Conservation (phyloP, 2,797 vertebrate genomes). For the Sebastiscus tertius region DNA sequence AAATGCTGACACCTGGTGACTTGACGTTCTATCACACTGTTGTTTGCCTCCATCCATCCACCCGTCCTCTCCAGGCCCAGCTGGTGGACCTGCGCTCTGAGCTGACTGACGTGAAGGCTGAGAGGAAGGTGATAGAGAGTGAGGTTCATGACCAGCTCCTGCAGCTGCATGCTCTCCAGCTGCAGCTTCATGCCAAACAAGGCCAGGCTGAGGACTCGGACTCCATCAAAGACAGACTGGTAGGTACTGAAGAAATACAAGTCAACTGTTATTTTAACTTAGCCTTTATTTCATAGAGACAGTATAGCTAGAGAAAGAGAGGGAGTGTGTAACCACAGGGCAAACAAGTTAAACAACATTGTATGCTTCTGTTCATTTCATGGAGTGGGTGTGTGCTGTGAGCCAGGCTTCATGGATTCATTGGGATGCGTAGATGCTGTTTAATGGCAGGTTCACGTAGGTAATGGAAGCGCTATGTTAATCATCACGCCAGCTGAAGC, state of each 20-base stretch:
- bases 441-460: too few species aligned
- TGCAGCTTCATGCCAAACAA: slow-evolving; percentile 93
- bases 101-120: slow-evolving; percentile 92
- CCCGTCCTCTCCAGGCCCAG: slow-evolving; percentile 86
- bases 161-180: slow-evolving; percentile 93
- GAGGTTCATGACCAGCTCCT: slow-evolving; percentile 96
- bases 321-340: too few species aligned
- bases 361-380: too few species aligned
- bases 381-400: too few species aligned
- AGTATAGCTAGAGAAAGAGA: neutral
- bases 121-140: slow-evolving; percentile 89
- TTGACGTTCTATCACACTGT: neutral
- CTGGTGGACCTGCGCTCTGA: slow-evolving; percentile 95
- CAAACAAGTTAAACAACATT: too few species aligned
- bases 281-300: neutral
- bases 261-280: too few species aligned
- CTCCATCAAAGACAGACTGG: slow-evolving; percentile 94
- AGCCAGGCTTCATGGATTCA: too few species aligned
- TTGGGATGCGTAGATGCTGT: too few species aligned
- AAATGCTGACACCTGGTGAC: too few species aligned
- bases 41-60: too few species aligned
- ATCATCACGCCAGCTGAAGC: too few species aligned
- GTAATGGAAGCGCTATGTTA: too few species aligned
- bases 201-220: slow-evolving; percentile 91
- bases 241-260: slow-evolving; percentile 70